Evolutionary conservation across 92 coral and sea anemone species (phyloP).

Genomic region (Bergia puertoricense): DNA sequence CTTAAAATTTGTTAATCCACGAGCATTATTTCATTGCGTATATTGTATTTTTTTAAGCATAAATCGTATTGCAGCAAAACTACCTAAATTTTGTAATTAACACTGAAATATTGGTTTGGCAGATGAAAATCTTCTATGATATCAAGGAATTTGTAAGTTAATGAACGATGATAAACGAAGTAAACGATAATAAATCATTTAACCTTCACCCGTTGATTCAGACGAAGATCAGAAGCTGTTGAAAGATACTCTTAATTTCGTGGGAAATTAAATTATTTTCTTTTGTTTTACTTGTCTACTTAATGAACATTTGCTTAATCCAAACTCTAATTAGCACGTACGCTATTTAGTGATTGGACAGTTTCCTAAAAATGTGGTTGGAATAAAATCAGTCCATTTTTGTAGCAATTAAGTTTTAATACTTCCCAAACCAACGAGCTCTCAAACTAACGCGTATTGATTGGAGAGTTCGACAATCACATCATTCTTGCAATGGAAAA

Average conservation of each 20-base stretch:
- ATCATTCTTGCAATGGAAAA: neutral
- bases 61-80: neutral
- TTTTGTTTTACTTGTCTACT: neutral
- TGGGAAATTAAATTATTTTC: neutral
- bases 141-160: neutral
- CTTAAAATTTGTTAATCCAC: neutral
- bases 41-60: no score
- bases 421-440: neutral
- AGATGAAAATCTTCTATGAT: neutral
- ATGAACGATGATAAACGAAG: neutral
- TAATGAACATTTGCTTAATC: neutral
- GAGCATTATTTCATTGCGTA: neutral
- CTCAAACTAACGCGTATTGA: neutral
- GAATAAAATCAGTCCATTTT: no score
- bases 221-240: neutral
- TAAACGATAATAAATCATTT: neutral
- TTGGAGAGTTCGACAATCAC: neutral
- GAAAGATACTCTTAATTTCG: neutral
- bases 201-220: no score
- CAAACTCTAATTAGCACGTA: neutral
- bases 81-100: neutral
- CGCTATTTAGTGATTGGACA: neutral
- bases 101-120: neutral
- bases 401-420: conserved; percentile 1
- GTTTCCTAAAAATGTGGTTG: neutral